Base-by-base conservation (phyloP, 1,140 invertebrate genomes). In the Atta colombica region DNA sequence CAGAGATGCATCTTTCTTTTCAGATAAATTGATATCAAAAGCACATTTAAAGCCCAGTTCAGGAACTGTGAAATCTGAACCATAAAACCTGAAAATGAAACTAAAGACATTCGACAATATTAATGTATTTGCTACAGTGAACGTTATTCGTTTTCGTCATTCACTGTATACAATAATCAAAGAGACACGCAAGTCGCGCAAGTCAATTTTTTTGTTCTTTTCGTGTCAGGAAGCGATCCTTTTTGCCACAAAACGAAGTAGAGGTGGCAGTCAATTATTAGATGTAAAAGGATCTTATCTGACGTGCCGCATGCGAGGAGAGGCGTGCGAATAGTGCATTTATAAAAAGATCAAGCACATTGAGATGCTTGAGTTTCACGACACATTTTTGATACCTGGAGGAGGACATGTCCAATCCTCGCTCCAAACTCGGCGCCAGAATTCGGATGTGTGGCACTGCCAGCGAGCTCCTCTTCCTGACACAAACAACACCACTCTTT, bases 361-460 rank as follows among this genome's bases (percentile, higher is more conserved):
- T 28, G 25, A 68, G 10, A 35, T 61, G 65, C 39, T 53, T 80
- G 74, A 14, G 12, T 39, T 80, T 89, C 10, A 90, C 35, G 45
- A 85, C 63, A 61, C 61, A 82, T 25, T 78, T 53, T 91, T 49
- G 85, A 65, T 93, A 93, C 89, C 94, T 90, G 90, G 89, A 90
- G 91, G 93, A 93, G 93, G 92, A 94, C 87, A 94, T 95, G 94
- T 97, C 97, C 94, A 97, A 96, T 92, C 97, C 97, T 94, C 97
- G 96, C 95, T 98, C 97, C 96, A 97, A 95, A 94, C 97, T 97
- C 88, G 97, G 97, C 92, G 97, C 97, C 95, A 97, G 95, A 92
- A 98, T 97, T 93, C 97, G 96, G 92, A 98, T 97, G 95, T 97
- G 97, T 75, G 97, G 97, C 86, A 97, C 96, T 91, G 96, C 96